Percentiles rank a stretch among this genome's conserved stretches.
These are phyloP conservation scores for Rotaria sp. DNA, from an alignment of 2,888 invertebrate genomes.

Conservation along the genomic window DNA sequence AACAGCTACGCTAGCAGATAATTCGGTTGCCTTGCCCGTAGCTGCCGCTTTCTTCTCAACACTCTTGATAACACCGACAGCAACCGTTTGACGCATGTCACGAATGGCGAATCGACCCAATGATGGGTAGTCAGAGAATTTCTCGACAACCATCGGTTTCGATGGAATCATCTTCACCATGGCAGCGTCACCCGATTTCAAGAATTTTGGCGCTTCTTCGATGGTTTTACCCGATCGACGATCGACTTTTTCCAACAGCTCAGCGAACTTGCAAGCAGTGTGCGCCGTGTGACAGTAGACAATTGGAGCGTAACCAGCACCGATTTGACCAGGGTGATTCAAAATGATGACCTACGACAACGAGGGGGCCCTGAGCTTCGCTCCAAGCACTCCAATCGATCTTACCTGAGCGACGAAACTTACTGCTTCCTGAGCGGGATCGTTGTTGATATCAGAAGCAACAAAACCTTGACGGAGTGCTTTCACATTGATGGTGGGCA, in stretches of 20 bases:
- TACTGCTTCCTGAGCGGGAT: slow-evolving; percentile 94
- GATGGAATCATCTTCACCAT: slow-evolving; percentile 84
- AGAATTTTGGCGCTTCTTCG: slow-evolving; percentile 72
- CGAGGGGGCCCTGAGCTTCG: too few species aligned
- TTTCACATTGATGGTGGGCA: slow-evolving; percentile 99
- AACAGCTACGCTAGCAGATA: too few species aligned
- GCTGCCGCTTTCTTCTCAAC: slow-evolving; percentile 89
- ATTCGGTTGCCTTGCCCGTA: slow-evolving; percentile 86
- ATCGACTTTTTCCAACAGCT: slow-evolving; percentile 95
- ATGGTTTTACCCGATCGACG: too few species aligned
- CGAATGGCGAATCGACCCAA: slow-evolving; percentile 94
- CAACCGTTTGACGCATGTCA: slow-evolving; percentile 87
- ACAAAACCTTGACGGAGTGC: too few species aligned
- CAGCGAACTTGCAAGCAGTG: slow-evolving; percentile 98
- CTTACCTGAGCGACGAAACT: slow-evolving; percentile 93
- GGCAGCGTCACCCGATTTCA: slow-evolving; percentile 92
- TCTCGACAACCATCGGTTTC: slow-evolving; percentile 96
- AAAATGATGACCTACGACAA: too few species aligned
- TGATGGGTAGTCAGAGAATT: slow-evolving; percentile 94
- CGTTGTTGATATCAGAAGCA: slow-evolving; percentile 93
- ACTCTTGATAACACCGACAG: too few species aligned
- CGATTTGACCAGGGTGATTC: slow-evolving; percentile 98
- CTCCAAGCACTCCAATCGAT: too few species aligned
- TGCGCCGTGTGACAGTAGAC: slow-evolving; percentile 99
- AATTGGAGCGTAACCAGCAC: slow-evolving; percentile 95